phyloP scores from a whole-genome alignment of 2,888 invertebrate species.

The Anthrax anthrax region DNA sequence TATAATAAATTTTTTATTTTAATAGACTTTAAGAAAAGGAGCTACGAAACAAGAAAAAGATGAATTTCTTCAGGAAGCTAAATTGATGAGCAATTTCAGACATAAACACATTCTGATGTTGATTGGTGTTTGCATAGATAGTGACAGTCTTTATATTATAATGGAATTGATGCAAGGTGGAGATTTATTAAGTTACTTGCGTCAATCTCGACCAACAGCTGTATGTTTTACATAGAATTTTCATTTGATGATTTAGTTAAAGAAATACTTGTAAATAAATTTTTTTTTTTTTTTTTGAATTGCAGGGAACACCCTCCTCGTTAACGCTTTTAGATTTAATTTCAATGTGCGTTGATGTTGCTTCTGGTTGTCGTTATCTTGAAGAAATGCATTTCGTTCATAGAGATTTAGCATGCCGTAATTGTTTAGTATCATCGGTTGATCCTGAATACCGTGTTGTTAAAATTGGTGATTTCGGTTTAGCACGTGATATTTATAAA shows the following conservation, averaged over 20 bases:
- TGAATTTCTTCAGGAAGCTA: slow-evolving; percentile 93
- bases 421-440: slow-evolving; percentile 75
- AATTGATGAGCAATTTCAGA: slow-evolving; percentile 93
- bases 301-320: slow-evolving; percentile 45
- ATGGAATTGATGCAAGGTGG: slow-evolving; percentile 98
- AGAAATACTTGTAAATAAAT: not conserved
- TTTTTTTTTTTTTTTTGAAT: not conserved
- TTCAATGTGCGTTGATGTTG: slow-evolving; percentile 89
- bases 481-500: slow-evolving; percentile 92
- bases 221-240: slow-evolving; percentile 31
- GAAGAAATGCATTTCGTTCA: slow-evolving; percentile 97
- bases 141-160: slow-evolving; percentile 84
- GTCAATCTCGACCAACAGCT: slow-evolving; percentile 62
- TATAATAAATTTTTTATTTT: slow-evolving; percentile 1
- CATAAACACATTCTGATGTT: slow-evolving; percentile 89
- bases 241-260: too few relatives aligned
- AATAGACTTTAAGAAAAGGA: slow-evolving; percentile 76
- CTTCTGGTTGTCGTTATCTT: slow-evolving; percentile 85
- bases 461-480: slow-evolving; percentile 87
- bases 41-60: slow-evolving; percentile 79
- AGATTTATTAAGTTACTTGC: slow-evolving; percentile 79
- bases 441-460: slow-evolving; percentile 45
- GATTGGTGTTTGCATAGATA: slow-evolving; percentile 87
- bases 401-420: slow-evolving; percentile 88
- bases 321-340: slow-evolving; percentile 72